Evolutionary conservation across 1,140 invertebrate genomes (phyloP), one percentile per base, ranked within the genome.

Genomic region (Bombus polaris): DNA sequence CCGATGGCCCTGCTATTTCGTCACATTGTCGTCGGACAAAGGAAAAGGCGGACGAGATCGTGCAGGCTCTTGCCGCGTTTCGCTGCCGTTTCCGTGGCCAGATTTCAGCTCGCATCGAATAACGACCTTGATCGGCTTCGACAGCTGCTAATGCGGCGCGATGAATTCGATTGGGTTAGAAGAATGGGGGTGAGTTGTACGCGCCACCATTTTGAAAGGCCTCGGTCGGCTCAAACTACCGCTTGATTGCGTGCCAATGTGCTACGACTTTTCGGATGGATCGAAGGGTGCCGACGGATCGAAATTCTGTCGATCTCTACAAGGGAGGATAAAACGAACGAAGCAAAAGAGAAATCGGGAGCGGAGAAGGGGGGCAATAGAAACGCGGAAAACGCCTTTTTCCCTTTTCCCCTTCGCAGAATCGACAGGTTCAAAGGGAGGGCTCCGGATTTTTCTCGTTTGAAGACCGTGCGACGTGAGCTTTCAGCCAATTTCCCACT

Each of bases 221-320:
- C 2, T 32, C n/a, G 59, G 44, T 47, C 59, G 65, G 76, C 44
- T 76, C 42, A 83, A 90, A 85, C 76, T 77, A 68, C 44, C 86
- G 88, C 78, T 86, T 88, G 91, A 92, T 92, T 91, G 89, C 90
- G 71, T 90, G 87, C 89, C 87, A 91, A 92, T 92, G 87, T 87
- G 90, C 86, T 79, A 86, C 81, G 85, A 91, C 89, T 91, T 92
- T 86, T n/a, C 47, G 18, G 47, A 18, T 53, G 47, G 47, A 53
- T 53, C 53, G 72, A 68, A 66, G 59, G 35, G 47, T 76, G 77
- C n/a, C 62, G 22, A 53, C 47, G 18, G 47, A 53, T 53, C 47
- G 47, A 53, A 53, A 35, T 6, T 44, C 22, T 8, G 10, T 62
- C 59, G 28, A 62, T 62, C n/a, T 76, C 37, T 22, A n/a, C 22